phyloP scores from a whole-genome alignment of 1,140 invertebrate species.

The Dufourea novaeangliae region DNA sequence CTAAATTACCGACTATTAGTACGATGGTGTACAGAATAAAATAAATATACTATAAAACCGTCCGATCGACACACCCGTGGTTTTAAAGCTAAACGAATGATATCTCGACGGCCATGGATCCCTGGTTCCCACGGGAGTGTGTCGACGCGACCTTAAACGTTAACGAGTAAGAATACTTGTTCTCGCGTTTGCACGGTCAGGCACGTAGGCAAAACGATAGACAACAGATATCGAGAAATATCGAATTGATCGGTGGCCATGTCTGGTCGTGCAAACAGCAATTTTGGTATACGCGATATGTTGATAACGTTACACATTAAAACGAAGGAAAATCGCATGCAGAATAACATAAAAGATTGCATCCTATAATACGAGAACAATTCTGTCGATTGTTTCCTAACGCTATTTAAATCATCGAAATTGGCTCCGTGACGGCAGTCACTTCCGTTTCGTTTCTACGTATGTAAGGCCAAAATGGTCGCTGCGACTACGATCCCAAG shows the following conservation, averaged over 20 bases:
- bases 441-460: background rate
- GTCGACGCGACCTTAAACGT: background rate
- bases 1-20: constrained; percentile 23
- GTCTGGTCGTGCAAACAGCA: background rate
- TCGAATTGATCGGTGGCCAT: background rate
- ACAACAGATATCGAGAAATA: background rate
- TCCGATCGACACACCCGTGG: background rate
- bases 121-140: background rate
- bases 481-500: background rate
- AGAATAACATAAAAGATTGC: constrained; percentile 35
- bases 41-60: constrained; percentile 20
- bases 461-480: too few relatives aligned
- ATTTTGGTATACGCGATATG: constrained; percentile 35
- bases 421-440: background rate
- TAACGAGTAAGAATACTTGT: constrained; percentile 26
- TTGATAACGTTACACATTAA: constrained; percentile 12
- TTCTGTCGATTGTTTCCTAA: background rate
- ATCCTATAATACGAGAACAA: constrained; percentile 8
- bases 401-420: background rate
- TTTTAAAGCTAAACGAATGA: constrained; percentile 38
- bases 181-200: background rate
- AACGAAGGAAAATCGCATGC: constrained; percentile 38
- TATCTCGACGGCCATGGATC: background rate
- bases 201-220: background rate
- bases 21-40: background rate